Evolutionary conservation across 2,113 vertebrate genomes (phyloP).

Genomic region (Scomber japonicus): DNA sequence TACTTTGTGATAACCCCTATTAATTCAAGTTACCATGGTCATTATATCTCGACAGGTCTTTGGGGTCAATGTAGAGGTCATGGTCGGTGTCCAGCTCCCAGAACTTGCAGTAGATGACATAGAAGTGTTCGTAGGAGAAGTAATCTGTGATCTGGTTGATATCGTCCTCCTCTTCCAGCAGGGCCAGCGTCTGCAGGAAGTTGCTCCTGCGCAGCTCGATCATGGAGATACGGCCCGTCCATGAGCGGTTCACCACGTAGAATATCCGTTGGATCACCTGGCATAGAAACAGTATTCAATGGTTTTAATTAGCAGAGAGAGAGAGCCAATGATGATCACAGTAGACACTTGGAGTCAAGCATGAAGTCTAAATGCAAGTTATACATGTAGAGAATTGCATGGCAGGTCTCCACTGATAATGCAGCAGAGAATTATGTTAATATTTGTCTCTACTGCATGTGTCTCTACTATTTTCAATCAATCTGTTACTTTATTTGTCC

Average conservation of each 20-base stretch:
- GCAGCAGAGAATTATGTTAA: too few species aligned
- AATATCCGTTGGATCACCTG: slow-evolving; percentile 99
- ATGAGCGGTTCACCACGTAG: slow-evolving; percentile 98
- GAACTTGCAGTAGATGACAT: slow-evolving; percentile 99
- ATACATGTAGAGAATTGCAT: background rate
- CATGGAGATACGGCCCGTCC: slow-evolving; percentile 95
- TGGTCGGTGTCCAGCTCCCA: slow-evolving; percentile 99
- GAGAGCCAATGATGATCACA: background rate
- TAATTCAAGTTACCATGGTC: slow-evolving; percentile 89
- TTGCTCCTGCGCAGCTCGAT: slow-evolving; percentile 97
- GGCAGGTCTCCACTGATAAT: too few species aligned
- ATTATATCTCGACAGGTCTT: slow-evolving; percentile 94
- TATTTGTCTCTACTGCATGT: too few species aligned
- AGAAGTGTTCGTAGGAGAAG: slow-evolving; percentile 99
- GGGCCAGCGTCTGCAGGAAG: slow-evolving; percentile 97
- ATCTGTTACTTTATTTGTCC: too few species aligned
- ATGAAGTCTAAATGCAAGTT: background rate
- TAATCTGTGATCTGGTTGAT: slow-evolving; percentile 99
- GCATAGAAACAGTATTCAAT: background rate
- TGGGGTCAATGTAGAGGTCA: slow-evolving; percentile 96
- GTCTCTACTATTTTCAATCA: too few species aligned
- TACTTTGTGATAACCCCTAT: background rate
- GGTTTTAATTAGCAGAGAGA: background rate
- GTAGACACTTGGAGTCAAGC: background rate
- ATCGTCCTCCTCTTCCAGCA: slow-evolving; percentile 98